Evolutionary conservation across 1,140 invertebrate genomes (phyloP), one percentile per base, ranked within the genome.

Genomic region (Dendrolimus kikuchii): DNA sequence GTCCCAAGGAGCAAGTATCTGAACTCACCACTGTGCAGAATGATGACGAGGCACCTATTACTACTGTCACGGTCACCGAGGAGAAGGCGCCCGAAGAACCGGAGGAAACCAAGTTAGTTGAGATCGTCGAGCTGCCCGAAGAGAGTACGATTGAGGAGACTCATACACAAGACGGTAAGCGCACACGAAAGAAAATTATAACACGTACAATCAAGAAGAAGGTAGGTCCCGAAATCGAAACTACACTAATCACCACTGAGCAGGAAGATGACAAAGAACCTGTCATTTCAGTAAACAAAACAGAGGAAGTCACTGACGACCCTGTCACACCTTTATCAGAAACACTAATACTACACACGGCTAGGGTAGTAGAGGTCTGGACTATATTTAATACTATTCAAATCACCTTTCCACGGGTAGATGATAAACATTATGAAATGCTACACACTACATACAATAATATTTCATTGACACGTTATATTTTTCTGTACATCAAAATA

Each of bases 221-320:
- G 57, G 74, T 68, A 5, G 67, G 66, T 52, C 50, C 50, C 2
- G 40, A 79, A 54, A 72, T 84, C 62, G 64, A 66, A 53, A 65
- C 71, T 39, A 67, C 77, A 10, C 74, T 84, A 68, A 71, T 77
- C 50, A 62, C 80, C 23, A 81, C 79, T 45, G 66, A 83, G 59
- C 66, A 77, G 64, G 38, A 58, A 39, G 56, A 58, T 9, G 53
- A 62, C 23, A 23, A 57, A 53, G n/a, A 59, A 61, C 54, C 57
- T 5, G 46, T 60, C 47, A 43, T 46, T 7, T 38, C 41, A n/a
- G 55, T 52, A 38, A 45, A 51, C 40, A 52, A 10, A 53, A 66
- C 49, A 42, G 40, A 43, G n/a, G 49, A 51, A 51, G 4, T 39
- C 49, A 51, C 39, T 23, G 7, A 51, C 10, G 49, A 51, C 40